Base-by-base conservation (phyloP, 2,888 invertebrate genomes). In the Pyralis farinalis region DNA sequence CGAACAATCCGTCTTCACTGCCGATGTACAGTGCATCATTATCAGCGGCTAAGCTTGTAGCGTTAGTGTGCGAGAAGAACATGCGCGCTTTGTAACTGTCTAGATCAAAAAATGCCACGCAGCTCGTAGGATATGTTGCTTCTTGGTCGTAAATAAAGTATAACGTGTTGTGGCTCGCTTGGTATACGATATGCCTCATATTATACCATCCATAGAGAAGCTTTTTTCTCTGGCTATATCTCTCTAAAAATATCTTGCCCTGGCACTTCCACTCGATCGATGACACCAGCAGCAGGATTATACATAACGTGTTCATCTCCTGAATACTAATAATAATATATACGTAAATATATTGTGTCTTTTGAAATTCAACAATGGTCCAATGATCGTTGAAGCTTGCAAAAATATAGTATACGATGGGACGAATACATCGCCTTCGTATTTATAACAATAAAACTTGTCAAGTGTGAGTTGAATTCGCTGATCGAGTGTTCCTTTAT, bases 101-200 rank as follows among this genome's bases (percentile, higher is more conserved):
- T 7, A 81, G 32, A 32, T 83, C 72, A 0, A 80, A 41, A 33
- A 71, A 83, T 0, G 69, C 87, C 0, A 84, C 41, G 7, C 12
- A 12, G 0, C 46, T 58, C 58, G 39, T 69, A 66, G 0, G 64
- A 66, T 0, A 73, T 68, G 0, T 48, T 0, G 68, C 47, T 40
- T 78, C n/a, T n/a, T n/a, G 74, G 27, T 82, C 80, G 34, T 72
- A 85, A 0, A 78, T 81, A 39, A 87, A 87, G 34, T 84, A 87
- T 0, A 81, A 16, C 0, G 67, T 75, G 27, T 85, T 76, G 6
- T 86, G 82, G 20, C 78, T 73, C 1, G 63, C 57, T 10, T 80
- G 82, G 1, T 72, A 50, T 0, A 58, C 68, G 3, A 87, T 40
- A 45, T 78, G 70, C 4, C 79, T 75, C 6, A 85, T 49, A 12